Conservation (phyloP, 2,113 vertebrate genomes). For the Azemiops feae region DNA sequence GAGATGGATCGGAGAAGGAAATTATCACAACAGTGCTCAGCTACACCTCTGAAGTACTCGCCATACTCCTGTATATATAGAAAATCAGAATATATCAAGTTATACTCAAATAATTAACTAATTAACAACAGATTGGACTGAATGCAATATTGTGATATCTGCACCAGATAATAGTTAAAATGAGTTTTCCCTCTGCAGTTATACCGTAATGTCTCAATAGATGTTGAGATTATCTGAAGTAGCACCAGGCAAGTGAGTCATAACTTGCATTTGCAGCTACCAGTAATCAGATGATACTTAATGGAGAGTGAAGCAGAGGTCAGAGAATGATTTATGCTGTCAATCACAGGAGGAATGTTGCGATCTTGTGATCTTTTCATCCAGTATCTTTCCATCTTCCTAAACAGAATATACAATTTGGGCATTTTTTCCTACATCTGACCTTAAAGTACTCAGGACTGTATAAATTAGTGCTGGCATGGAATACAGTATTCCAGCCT, state of each 20-base stretch:
- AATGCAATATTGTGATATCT: conserved; percentile 59
- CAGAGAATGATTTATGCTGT: conserved; percentile 68
- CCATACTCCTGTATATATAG: conserved; percentile 42
- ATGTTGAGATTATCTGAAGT: conserved; percentile 74
- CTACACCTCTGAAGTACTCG: conserved; percentile 20
- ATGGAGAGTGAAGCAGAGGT: conserved; percentile 66
- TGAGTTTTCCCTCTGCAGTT: conserved; percentile 28
- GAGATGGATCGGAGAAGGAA: conserved; percentile 12
- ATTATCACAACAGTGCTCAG: neutral
- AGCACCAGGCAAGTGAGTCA: conserved; percentile 74
- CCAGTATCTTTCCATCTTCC: conserved; percentile 65
- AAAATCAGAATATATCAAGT: conserved; percentile 19
- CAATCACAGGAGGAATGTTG: conserved; percentile 65
- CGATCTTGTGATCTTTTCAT: conserved; percentile 74
- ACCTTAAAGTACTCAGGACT: conserved; percentile 72
- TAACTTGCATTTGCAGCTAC: conserved; percentile 79
- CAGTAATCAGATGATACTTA: conserved; percentile 79
- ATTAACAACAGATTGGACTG: conserved; percentile 53
- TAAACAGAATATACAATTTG: conserved; percentile 74
- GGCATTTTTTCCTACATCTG: conserved; percentile 77
- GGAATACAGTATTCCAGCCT: conserved; percentile 74
- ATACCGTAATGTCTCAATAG: conserved; percentile 48
- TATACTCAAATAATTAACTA: conserved; percentile 39
- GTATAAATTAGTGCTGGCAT: conserved; percentile 73
- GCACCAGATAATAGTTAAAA: conserved; percentile 40